Evolutionary conservation across 1,140 invertebrate genomes (phyloP), one percentile per base, ranked within the genome.

Genomic region (Phymastichus coffea): DNA sequence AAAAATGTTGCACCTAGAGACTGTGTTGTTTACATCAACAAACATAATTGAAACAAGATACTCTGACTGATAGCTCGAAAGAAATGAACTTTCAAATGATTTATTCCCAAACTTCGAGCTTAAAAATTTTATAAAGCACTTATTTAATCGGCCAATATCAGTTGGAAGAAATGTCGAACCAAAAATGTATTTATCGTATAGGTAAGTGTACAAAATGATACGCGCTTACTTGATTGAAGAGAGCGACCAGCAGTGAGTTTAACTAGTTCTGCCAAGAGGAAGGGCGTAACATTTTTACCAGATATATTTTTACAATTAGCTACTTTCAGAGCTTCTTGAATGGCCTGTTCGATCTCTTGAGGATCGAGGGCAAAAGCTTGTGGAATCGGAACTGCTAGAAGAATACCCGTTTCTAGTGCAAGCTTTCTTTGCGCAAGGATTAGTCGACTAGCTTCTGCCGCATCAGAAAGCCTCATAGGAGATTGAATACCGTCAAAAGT

Each of bases 241-340:
- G 95, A 96, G 64, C 81, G 82, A 41, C 94, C 95, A 12, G 80
- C 70, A 0, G 95, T 97, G 4, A 92, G 80, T 69, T 88, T 77
- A 54, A 87, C 85, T 9, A 99, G 86, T 70, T 86, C 80, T 14
- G 85, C 77, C 14, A 99, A 78, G 14, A 99, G 79, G 78, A 91
- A 99, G 2, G 97, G 97, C 0, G 97, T 99, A 8, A 98, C 86
- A 67, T 92, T 84, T 78, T 95, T 96, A 3, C 95, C 95, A 14
- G 63, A 70, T 20, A 98, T 84, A n/a, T 82, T 81, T 60, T 80
- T 76, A 6, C 74, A 60, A 43, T 84, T 80, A 12, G 89, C 88
- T 65, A 88, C 81, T 57, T 81, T 61, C n/a, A 95, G 70, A 25
- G 94, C 93, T 63, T 84, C 66, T 46, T 85, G 67, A 68, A 98